Percentiles rank a stretch among this genome's conserved stretches.
These are phyloP conservation scores for Catostylus mosaicus DNA, from an alignment of 30 jellyfish, hydroid and myxozoan genomes.

Conservation along the genomic window DNA sequence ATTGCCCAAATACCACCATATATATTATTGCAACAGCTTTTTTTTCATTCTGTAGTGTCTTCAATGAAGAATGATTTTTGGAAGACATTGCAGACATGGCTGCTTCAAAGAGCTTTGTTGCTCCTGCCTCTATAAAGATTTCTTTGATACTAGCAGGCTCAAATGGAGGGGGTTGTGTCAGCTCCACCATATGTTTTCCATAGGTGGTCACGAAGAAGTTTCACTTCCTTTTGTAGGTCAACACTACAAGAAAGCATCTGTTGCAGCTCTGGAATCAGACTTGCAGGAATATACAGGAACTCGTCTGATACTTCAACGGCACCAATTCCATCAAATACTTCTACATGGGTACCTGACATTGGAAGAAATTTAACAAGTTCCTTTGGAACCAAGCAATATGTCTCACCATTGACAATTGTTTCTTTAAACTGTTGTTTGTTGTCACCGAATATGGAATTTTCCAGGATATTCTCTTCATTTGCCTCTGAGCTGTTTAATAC, in stretches of 20 bases:
- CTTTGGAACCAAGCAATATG: slow-evolving; percentile 3
- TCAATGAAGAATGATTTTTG: slow-evolving; percentile 12
- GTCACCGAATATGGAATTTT: background rate
- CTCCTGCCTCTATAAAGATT: slow-evolving; percentile 28
- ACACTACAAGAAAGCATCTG: background rate
- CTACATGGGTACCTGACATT: background rate
- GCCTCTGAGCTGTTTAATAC: background rate
- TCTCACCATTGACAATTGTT: slow-evolving; percentile 3
- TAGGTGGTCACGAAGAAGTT: slow-evolving; percentile 3
- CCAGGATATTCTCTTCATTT: background rate
- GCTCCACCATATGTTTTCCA: slow-evolving; percentile 12
- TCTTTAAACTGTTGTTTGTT: background rate
- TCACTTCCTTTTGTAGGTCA: slow-evolving; percentile 26
- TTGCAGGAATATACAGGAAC: background rate
- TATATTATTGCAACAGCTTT: slow-evolving; percentile 25
- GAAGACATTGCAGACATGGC: slow-evolving; percentile 18
- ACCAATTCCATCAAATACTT: slow-evolving; percentile 22
- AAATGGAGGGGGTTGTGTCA: slow-evolving; percentile 30
- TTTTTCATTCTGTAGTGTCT: slow-evolving; percentile 3
- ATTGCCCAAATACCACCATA: slow-evolving; percentile 34
- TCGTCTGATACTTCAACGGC: slow-evolving; percentile 16
- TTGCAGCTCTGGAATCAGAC: slow-evolving; percentile 2
- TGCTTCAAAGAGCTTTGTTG: slow-evolving; percentile 6
- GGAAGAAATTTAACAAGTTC: slow-evolving; percentile 16
- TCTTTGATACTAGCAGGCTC: slow-evolving; percentile 18